Evolutionary conservation across 1,140 invertebrate genomes (phyloP), one percentile per base, ranked within the genome.

Genomic region (Chironomus tepperi): DNA sequence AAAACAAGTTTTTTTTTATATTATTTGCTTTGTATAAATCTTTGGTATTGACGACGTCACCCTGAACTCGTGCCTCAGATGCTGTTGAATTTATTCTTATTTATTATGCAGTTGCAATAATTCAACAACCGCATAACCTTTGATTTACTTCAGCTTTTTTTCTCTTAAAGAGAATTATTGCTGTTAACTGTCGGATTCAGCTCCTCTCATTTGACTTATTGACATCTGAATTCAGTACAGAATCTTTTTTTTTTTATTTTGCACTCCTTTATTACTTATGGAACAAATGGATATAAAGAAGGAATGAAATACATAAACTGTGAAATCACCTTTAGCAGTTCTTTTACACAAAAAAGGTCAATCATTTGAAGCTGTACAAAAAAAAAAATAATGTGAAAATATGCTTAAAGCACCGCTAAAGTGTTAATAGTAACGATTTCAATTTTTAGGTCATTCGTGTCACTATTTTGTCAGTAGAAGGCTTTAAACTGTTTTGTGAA

Each of bases 101-200:
- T n/a, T 57, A 12, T 57, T 57, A n/a, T 57, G 47, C 47, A 57
- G 47, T 12, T 57, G 47, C 47, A 57, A 57, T 57, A 57, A 57
- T 57, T 57, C 47, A 57, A 57, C n/a, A 57, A 57, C 47, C 47
- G n/a, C 47, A 57, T 57, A 57, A 57, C 47, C 47, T 57, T 57
- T 57, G 47, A 57, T 57, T 57, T 57, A 5, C 12, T n/a, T 15
- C 10, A 15, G 47, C 47, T n/a, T 34, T 34, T 34, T 34, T 34
- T n/a, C n/a, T n/a, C n/a, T n/a, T n/a, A n/a, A 34, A 34, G 47
- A 57, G 47, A 57, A 57, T 57, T n/a, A 57, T 57, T 57, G 47
- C 47, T 57, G n/a, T 57, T 57, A 57, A 15, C 47, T 57, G 47
- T 57, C 47, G n/a, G 12, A 12, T 57, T 57, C n/a, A 57, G 47